Evolutionary conservation across 2,797 vertebrate genomes (phyloP).

Genomic region (Thunnus albacares): DNA sequence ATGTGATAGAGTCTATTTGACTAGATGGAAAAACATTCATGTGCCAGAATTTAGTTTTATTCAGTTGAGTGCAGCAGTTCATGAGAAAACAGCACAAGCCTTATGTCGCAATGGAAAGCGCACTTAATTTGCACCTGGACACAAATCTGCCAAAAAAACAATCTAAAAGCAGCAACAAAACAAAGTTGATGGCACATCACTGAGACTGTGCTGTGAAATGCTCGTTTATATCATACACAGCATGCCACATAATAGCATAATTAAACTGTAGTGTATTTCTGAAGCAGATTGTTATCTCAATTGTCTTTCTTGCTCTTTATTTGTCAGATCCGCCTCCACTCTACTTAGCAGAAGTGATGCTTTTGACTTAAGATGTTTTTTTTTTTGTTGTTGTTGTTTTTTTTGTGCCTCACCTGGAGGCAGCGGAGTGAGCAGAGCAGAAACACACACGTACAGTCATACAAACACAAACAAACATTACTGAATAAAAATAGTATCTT

Average conservation of each 20-base stretch:
- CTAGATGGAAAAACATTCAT: too few species aligned
- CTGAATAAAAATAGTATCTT: slow-evolving; percentile 33
- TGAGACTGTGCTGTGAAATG: not conserved
- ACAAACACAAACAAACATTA: not conserved
- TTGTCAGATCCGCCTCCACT: slow-evolving; percentile 20
- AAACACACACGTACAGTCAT: slow-evolving; percentile 20
- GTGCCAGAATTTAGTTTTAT: too few species aligned
- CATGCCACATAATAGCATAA: not conserved
- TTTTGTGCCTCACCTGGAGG: slow-evolving; percentile 6
- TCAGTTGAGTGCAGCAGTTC: too few species aligned
- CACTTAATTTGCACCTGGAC: not conserved
- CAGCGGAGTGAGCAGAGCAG: not conserved
- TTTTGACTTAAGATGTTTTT: slow-evolving; percentile 8
- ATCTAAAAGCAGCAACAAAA: not conserved
- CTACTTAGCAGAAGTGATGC: slow-evolving; percentile 9
- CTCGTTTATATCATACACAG: not conserved
- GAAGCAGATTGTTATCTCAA: not conserved
- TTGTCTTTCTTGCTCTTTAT: slow-evolving; percentile 17
- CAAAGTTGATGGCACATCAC: not conserved
- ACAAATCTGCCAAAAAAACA: not conserved
- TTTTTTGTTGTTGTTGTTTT: not conserved
- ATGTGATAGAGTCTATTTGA: too few species aligned
- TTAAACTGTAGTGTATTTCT: not conserved
- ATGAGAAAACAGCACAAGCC: too few species aligned
- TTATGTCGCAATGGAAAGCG: too few species aligned